Conservation (phyloP, 1,140 invertebrate species). For the Heliconius eleuchia region DNA sequence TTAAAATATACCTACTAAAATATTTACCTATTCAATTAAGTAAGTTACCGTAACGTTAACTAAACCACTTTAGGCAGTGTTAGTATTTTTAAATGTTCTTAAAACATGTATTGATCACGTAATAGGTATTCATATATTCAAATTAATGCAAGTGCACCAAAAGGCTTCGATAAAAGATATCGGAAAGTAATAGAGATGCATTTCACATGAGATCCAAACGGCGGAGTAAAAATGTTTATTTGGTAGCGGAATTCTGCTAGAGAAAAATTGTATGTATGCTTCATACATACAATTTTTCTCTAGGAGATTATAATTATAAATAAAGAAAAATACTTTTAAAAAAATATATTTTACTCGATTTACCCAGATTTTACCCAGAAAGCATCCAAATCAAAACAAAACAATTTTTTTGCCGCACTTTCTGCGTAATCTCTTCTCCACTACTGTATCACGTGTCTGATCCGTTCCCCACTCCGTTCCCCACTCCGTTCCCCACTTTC, state of each 20-base stretch:
- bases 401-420: too few species aligned
- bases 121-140: background rate
- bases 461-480: too few species aligned
- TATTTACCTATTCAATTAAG: constrained; percentile 1
- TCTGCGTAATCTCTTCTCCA: too few species aligned
- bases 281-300: too few species aligned
- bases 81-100: constrained; percentile 1
- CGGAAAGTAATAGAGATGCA: background rate
- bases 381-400: too few species aligned
- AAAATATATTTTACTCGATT: too few species aligned
- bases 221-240: background rate
- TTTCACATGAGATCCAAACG: background rate
- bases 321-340: too few species aligned
- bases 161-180: constrained; percentile 1
- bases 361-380: too few species aligned
- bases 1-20: background rate
- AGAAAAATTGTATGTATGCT: too few species aligned
- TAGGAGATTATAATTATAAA: too few species aligned
- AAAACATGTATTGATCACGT: background rate
- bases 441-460: too few species aligned
- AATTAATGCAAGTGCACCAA: background rate
- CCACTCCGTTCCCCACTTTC: too few species aligned
- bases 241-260: background rate
- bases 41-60: background rate
- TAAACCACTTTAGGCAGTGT: background rate